Conservation (phyloP, 2,888 invertebrate genomes). For the Lymantria dispar region DNA sequence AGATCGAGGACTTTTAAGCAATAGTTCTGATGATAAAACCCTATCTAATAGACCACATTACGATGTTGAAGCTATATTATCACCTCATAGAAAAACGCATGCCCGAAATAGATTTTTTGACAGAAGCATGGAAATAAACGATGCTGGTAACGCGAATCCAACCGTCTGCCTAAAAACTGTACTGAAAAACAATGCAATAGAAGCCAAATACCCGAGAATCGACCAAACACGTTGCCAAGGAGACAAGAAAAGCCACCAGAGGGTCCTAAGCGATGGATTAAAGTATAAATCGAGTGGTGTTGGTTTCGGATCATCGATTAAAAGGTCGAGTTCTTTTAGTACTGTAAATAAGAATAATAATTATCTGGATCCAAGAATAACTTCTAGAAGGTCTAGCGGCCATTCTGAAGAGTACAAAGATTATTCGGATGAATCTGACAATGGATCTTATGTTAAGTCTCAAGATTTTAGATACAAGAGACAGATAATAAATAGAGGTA, state of each 20-base stretch:
- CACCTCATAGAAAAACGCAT: conserved; percentile 76
- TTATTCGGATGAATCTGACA: conserved; percentile 72
- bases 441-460: conserved; percentile 60
- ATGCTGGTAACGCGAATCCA: conserved; percentile 61
- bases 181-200: conserved; percentile 70
- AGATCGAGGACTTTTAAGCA: conserved; percentile 57
- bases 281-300: conserved; percentile 45
- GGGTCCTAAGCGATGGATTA: conserved; percentile 46
- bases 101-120: conserved; percentile 80
- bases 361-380: conserved; percentile 55
- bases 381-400: conserved; percentile 57
- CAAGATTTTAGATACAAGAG: conserved; percentile 84
- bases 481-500: conserved; percentile 85
- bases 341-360: conserved; percentile 76
- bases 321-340: conserved; percentile 86
- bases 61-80: conserved; percentile 62
- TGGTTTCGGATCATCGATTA: conserved; percentile 74
- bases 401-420: conserved; percentile 64
- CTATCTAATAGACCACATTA: conserved; percentile 64
- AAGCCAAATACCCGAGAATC: conserved; percentile 61
- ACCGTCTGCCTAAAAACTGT: conserved; percentile 67
- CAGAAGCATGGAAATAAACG: conserved; percentile 61
- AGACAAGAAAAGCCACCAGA: conserved; percentile 50
- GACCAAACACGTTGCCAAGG: conserved; percentile 72
- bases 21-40: conserved; percentile 76